Percentiles rank a stretch among this genome's conserved stretches.
Conservation (phyloP, 2,888 invertebrate genomes). For the Galeopsomyia nigrocyanea region DNA sequence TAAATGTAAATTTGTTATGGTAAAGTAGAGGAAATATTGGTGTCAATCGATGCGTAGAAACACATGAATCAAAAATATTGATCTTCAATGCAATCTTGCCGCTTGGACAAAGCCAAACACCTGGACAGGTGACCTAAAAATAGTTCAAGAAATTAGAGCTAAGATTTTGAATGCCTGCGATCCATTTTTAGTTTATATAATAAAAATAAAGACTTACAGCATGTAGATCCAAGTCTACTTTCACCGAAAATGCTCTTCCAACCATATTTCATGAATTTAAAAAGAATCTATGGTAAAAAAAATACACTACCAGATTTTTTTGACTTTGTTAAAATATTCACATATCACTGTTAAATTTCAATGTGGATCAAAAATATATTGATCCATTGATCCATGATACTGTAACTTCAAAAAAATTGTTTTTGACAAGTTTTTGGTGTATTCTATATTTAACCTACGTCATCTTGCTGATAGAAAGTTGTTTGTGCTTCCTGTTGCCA, state of each 20-base stretch:
- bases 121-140: slow-evolving; percentile 83
- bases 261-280: slow-evolving; percentile 53
- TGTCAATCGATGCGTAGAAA: slow-evolving; percentile 76
- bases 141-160: slow-evolving; percentile 20
- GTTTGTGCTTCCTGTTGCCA: slow-evolving; percentile 52
- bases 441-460: slow-evolving; percentile 28
- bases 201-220: slow-evolving; percentile 58
- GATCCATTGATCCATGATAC: not conserved
- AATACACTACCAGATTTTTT: not conserved
- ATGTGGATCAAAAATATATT: slow-evolving; percentile 8
- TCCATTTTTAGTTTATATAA: slow-evolving; percentile 7
- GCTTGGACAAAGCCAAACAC: slow-evolving; percentile 86
- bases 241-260: slow-evolving; percentile 64
- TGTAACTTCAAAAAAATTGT: slow-evolving; percentile 2
- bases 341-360: not conserved
- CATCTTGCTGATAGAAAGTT: slow-evolving; percentile 46
- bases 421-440: slow-evolving; percentile 16
- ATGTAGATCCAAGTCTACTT: slow-evolving; percentile 62
- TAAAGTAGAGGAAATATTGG: slow-evolving; percentile 81
- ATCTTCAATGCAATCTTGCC: slow-evolving; percentile 82
- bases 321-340: not conserved
- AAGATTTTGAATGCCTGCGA: not conserved
- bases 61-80: slow-evolving; percentile 77
- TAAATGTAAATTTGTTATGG: slow-evolving; percentile 80
- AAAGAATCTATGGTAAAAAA: not conserved